Evolutionary conservation across 2,113 vertebrate genomes (phyloP).

Genomic region (Taxidea taxus): DNA sequence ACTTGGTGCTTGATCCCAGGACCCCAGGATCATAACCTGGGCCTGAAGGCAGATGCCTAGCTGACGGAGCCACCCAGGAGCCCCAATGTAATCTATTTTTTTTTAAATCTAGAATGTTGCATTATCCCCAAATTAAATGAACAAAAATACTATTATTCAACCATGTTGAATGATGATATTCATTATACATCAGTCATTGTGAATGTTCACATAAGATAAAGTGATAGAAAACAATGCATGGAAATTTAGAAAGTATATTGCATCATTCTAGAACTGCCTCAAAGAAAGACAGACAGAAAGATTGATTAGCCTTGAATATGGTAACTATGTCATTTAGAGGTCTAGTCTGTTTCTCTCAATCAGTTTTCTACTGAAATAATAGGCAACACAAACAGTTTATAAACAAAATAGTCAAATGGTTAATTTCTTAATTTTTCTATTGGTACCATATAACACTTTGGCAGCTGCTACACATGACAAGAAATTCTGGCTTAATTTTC

Average conservation of each 20-base stretch:
- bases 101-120: background rate
- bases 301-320: background rate
- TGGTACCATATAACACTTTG: background rate
- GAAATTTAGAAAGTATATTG: background rate
- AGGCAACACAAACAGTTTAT: background rate
- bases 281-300: background rate
- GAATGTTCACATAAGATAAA: constrained; percentile 12
- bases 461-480: background rate
- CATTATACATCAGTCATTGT: background rate
- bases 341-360: background rate
- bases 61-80: background rate
- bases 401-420: background rate
- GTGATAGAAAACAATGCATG: background rate
- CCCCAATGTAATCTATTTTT: background rate
- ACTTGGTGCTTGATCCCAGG: background rate
- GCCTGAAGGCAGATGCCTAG: background rate
- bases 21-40: background rate
- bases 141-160: background rate
- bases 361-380: background rate
- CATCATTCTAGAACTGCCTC: background rate
- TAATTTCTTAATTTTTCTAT: background rate
- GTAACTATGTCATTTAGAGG: background rate
- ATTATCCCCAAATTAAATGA: background rate
- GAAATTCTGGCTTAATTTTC: background rate
- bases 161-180: background rate